Conservation (phyloP, 2,888 invertebrate genomes). For the Leptothorax acervorum region DNA sequence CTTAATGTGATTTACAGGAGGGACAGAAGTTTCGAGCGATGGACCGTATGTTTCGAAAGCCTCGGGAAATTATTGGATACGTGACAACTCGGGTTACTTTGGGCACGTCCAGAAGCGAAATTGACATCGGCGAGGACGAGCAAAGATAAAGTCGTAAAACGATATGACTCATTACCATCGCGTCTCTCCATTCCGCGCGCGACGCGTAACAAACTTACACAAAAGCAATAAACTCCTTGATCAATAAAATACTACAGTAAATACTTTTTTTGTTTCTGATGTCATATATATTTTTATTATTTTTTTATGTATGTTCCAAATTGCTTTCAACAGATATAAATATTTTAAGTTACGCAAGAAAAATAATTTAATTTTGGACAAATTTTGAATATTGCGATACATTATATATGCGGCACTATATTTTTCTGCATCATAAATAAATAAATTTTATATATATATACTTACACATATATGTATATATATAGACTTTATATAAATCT, state of each 20-base stretch:
- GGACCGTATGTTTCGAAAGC: constrained; percentile 74
- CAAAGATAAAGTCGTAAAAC: constrained; percentile 56
- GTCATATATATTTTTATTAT: background rate
- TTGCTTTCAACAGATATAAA: background rate
- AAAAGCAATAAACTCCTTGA: constrained; percentile 29
- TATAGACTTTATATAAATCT: background rate
- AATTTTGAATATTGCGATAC: background rate
- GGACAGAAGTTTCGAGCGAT: constrained; percentile 72
- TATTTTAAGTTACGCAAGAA: background rate
- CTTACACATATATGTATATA: background rate
- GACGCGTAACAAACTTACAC: constrained; percentile 41
- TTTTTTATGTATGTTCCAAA: background rate
- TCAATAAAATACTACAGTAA: constrained; percentile 25
- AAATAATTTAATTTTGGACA: background rate
- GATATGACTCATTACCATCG: constrained; percentile 55
- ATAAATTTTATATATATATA: background rate
- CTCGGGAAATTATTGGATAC: constrained; percentile 73
- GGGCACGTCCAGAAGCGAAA: constrained; percentile 57
- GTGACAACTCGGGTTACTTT: constrained; percentile 68
- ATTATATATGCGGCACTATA: background rate
- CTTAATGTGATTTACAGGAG: constrained; percentile 76
- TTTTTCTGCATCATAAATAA: background rate
- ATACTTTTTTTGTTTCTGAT: background rate
- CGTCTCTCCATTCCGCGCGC: constrained; percentile 26
- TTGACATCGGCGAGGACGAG: constrained; percentile 49